A percentile compares a stretch with the other conserved stretches of the same genome.
Conservation (phyloP, 1,140 invertebrate species). For the Ceratosolen solmsi region DNA sequence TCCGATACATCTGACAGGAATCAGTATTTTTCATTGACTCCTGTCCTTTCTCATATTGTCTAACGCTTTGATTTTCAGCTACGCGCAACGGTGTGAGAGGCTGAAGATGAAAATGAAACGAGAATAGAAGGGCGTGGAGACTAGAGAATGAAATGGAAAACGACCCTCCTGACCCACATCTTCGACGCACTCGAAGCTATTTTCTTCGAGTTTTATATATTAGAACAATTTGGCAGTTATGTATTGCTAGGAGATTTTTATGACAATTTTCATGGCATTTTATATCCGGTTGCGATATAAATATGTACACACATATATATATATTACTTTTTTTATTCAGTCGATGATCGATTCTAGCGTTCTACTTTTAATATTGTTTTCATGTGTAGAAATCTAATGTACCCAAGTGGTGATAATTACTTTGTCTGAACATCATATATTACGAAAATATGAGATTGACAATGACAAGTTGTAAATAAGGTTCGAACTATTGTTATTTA, state of each 20-base stretch:
- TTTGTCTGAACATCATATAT: too few relatives aligned
- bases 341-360: neutral
- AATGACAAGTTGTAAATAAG: too few relatives aligned
- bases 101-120: neutral
- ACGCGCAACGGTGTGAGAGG: neutral
- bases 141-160: neutral
- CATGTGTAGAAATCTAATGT: neutral
- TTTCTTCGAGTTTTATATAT: neutral
- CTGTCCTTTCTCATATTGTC: neutral
- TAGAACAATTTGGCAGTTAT: neutral
- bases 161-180: conserved; percentile 28
- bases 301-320: neutral
- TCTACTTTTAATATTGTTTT: too few relatives aligned
- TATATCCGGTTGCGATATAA: too few relatives aligned
- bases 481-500: too few relatives aligned
- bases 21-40: neutral
- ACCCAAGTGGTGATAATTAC: too few relatives aligned
- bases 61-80: neutral
- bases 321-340: neutral
- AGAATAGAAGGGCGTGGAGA: neutral
- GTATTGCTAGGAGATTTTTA: neutral
- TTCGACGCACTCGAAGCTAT: neutral
- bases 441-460: too few relatives aligned
- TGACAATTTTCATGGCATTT: neutral
- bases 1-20: neutral